Evolutionary conservation across 2,888 invertebrate species (phyloP), one percentile per base, ranked within the genome.

Genomic region (Heliconius hortense): DNA sequence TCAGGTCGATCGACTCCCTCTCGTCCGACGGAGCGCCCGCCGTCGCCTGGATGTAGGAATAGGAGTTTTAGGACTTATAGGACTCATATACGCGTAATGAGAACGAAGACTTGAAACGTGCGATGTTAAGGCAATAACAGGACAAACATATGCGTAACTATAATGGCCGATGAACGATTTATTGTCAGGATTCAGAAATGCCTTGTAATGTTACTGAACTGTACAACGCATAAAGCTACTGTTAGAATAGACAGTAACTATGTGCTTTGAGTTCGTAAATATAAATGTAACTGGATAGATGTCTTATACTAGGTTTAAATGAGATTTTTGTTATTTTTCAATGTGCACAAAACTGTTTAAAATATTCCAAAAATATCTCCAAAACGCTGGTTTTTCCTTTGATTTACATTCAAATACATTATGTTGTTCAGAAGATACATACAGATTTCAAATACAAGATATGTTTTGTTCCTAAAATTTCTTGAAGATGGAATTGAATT

Each of bases 41-140:
- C 81, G 86, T 91, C 81, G 93, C 93, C 75, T 94, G 94, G 93
- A 93, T 92, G 91, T 94, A 92, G 84, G 72, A 60, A 28, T 60
- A 60, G 60, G 60, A 26, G 60, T 26, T 60, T 18, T 60, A 60
- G 60, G 68, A 63, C 68, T 66, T n/a, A 64, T 64, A 64, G 35
- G 75, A 72, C 71, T 67, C 64, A 43, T 67, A 60, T 67, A 71
- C 62, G 72, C 78, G 74, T 73, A 72, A 80, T 68, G 80, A 80
- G 80, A 80, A 78, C 35, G 80, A 80, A 80, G 80, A 80, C 80
- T 80, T 76, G 69, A 74, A 69, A 74, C 48, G 74, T 72, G 72
- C 43, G 66, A 72, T 56, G 53, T 71, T 39, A 43, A 71, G 71
- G 74, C 75, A 69, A 72, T 74, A 72, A 21, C 74, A 67, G 74